Evolutionary conservation across 2,113 vertebrate genomes (phyloP), one percentile per base, ranked within the genome.

Genomic region (Rhineura floridana): DNA sequence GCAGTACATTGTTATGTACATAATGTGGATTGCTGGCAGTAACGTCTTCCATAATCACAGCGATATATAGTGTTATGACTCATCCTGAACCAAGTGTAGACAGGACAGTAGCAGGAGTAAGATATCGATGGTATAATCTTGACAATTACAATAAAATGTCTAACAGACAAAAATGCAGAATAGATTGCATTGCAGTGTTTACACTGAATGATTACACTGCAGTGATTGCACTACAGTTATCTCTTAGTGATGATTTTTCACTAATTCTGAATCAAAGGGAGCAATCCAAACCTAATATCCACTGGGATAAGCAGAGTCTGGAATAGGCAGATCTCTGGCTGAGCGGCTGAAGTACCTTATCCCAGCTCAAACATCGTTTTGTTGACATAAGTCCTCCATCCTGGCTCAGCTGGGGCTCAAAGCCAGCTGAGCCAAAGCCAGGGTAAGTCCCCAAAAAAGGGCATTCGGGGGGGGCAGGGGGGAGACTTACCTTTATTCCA

Each of bases 101-200:
- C 9, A 87, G 10, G 77, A 76, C 39, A 48, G 70, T 73, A 87
- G 75, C 44, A 76, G n/a, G 72, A 76, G n/a, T 83, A 46, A 83
- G 62, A 33, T 33, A 75, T 63, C 42, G 30, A 42, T 15, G 6
- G 25, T 17, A 2, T 83, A 30, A 39, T 17, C 46, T 15, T 63
- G 15, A 30, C 55, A 50, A 50, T 81, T 87, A 48, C 12, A 76
- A 2, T 83, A 50, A 59, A 88, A 15, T 77, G 44, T 2, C 42
- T 36, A 36, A 73, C 50, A 87, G 10, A 48, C 52, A 39, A 50
- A 63, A 72, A 59, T 48, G 2, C 81, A 50, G 67, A 52, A 8
- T 36, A 75, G 50, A 69, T 50, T 25, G 48, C 82, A 11, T 19
- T 28, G n/a, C n/a, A 4, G 81, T 36, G 50, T 75, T 73, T 62